Evolutionary conservation across 2,113 vertebrate species (phyloP), one percentile per base, ranked within the genome.

Genomic region (Tetraodon nigroviridis): DNA sequence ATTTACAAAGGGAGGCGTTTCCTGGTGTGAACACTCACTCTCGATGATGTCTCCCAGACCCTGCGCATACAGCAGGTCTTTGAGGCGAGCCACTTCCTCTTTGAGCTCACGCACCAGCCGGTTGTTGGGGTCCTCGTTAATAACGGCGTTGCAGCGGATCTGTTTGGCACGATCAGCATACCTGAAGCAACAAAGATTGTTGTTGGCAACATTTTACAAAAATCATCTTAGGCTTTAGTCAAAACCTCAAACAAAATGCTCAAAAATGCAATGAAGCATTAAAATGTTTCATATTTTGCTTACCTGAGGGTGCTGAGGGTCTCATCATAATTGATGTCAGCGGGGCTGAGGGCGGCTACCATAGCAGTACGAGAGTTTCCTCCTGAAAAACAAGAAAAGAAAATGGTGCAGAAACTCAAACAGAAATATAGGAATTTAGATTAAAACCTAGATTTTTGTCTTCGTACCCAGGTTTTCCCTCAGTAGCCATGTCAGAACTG

Each of bases 41-140:
- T 98, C 97, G 4, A 98, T 94, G 87, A 99, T 97, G 89, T 99
- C 97, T 17, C 96, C 95, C 0, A 99, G 93, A 27, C 97, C 97
- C 82, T 99, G 97, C 18, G 96, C 86, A 0, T 91, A 96, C 12
- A 99, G 89, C 19, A 99, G 92, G 64, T 99, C 97, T 21, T 93
- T 92, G 80, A 98, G 93, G 18, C 96, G 93, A 5, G 96, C 92
- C 87, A 99, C 96, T 66, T 99, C 97, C 0, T 98, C 97, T 80
- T 99, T 98, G 75, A 99, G 92, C 81, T 99, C 97, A 0, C 97
- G 92, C 84, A 99, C 96, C 71, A 99, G 89, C 4, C 95, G 94
- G 88, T 98, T 98, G 90, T 95, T 99, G 78, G 97, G 97, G 75
- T 99, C 97, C 81, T 99, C 97, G 0, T 99, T 98, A 85, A 99